Evolutionary conservation across 2,888 invertebrate genomes (phyloP), one percentile per base, ranked within the genome.

Genomic region (Athalia rosae): DNA sequence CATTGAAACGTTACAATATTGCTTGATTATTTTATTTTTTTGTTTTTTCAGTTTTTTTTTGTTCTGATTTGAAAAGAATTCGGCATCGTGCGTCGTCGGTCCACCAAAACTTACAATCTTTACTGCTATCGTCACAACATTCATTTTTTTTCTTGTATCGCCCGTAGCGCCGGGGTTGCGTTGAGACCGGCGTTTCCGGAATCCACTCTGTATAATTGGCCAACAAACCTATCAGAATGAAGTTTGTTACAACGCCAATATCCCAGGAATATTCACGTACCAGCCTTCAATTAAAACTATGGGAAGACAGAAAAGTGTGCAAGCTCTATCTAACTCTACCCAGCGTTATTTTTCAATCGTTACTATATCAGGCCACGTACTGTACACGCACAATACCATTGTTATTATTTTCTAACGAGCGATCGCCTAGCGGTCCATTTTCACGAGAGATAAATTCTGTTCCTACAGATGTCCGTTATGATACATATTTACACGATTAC

Each of bases 141-240:
- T 89, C 89, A 87, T 89, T 89, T 85, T 89, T 89, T 89, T 89
- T 89, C 89, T 87, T 89, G 89, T 89, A 89, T 84, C 88, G 88
- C 83, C 89, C 87, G 81, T 79, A 85, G 84, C 86, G 88, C 83
- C 86, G 86, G 82, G 85, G 85, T 83, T 85, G 85, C 82, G 85
- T 81, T 81, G 86, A 81, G 79, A 86, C 80, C 80, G 85, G 85
- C 82, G 83, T 84, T 80, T 84, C 84, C 82, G 79, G 81, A 82
- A 87, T 87, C 89, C 89, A 88, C 83, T 89, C 89, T 85, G 89
- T 85, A 85, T 85, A 84, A 88, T 88, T 88, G 86, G 84, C 85
- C 85, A 82, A 85, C 82, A 85, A 79, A 85, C 87, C 84, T 74
- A 74, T 59, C 47, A 74, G 66, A 78, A 78, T 76, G 15, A 78